Conservation (phyloP, 2,797 vertebrate genomes). For the Argentina silus region DNA sequence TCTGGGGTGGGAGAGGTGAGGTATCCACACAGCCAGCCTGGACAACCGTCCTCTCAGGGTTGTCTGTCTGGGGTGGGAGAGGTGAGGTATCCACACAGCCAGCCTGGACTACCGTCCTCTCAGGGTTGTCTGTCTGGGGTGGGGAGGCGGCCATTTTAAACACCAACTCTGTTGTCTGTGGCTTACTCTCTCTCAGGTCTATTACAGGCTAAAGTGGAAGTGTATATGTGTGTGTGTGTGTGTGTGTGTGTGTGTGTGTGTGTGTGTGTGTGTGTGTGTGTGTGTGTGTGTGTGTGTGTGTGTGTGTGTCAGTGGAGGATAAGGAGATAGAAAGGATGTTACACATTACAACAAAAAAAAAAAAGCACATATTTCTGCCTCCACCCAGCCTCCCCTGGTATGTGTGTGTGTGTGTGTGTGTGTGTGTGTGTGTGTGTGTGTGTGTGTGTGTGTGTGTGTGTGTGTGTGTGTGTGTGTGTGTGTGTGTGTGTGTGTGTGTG, state of each 20-base stretch:
- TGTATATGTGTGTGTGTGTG: neutral
- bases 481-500: conserved; percentile 10
- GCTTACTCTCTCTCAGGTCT: neutral
- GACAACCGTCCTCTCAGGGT: neutral
- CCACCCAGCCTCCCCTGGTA: neutral
- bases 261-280: neutral
- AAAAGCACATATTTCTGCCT: too few relatives aligned
- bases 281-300: neutral
- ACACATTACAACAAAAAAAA: too few relatives aligned
- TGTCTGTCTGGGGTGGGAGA: neutral
- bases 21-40: neutral
- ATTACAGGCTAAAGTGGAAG: too few relatives aligned
- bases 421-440: too few relatives aligned
- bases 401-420: neutral
- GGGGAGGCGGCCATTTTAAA: neutral
- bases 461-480: too few relatives aligned
- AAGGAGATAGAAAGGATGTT: too few relatives aligned
- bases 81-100: neutral
- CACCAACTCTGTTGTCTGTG: neutral
- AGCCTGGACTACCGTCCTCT: neutral
- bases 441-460: too few relatives aligned
- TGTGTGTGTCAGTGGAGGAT: neutral
- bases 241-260: neutral
- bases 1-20: neutral
- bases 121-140: neutral